A percentile compares a stretch with the other conserved stretches of the same genome.
Evolutionary conservation across 2,888 invertebrate genomes (phyloP).

Genomic region (Dinocampus coccinellae): DNA sequence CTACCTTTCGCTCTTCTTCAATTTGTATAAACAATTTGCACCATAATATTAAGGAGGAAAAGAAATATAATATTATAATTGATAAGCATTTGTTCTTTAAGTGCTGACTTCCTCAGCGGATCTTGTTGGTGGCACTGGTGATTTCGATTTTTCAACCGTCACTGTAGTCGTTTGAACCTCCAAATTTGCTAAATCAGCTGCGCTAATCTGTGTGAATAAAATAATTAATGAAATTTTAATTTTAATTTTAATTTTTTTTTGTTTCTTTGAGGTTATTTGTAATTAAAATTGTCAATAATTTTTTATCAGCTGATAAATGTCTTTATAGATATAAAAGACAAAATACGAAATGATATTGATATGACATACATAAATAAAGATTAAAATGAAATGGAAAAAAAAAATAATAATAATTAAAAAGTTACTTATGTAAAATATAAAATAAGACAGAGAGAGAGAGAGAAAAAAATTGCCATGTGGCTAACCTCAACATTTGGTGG

Average conservation of each 20-base stretch:
- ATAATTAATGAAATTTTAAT: too few species aligned
- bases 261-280: too few species aligned
- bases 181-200: slow-evolving; percentile 65
- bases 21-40: slow-evolving; percentile 27
- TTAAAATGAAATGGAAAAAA: too few species aligned
- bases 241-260: too few species aligned
- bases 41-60: slow-evolving; percentile 39
- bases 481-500: slow-evolving; percentile 68
- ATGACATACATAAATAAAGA: too few species aligned
- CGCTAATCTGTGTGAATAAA: slow-evolving; percentile 60
- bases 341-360: too few species aligned
- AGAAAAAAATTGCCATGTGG: slow-evolving; percentile 39
- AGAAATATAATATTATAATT: slow-evolving; percentile 30
- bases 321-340: too few species aligned
- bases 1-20: too few species aligned
- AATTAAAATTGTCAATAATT: too few species aligned
- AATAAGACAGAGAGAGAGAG: too few species aligned
- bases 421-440: neutral
- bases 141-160: slow-evolving; percentile 66
- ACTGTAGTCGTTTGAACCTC: slow-evolving; percentile 64
- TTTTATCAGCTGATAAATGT: too few species aligned
- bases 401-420: slow-evolving; percentile 12
- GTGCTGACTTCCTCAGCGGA: slow-evolving; percentile 64
- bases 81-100: slow-evolving; percentile 43
- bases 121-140: slow-evolving; percentile 58